phyloP scores from a whole-genome alignment of 2,888 invertebrate genomes.

The Eubasilissa splendida region DNA sequence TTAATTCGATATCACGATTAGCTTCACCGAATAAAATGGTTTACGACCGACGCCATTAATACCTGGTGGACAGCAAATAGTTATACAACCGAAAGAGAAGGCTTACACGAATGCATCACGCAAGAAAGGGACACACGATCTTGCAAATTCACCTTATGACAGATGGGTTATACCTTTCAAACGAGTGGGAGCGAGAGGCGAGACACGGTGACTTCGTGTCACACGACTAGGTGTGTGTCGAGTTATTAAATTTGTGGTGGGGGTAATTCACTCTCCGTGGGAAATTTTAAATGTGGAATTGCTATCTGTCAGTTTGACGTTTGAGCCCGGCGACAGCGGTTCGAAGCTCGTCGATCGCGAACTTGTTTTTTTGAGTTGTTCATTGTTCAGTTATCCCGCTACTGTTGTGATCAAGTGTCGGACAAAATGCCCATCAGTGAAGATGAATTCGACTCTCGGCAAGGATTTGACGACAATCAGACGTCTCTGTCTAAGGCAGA shows the following conservation, averaged over 20 bases:
- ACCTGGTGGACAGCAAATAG: constrained; percentile 33
- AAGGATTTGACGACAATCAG: constrained; percentile 71
- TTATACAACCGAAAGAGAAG: constrained; percentile 36
- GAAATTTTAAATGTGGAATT: constrained; percentile 47
- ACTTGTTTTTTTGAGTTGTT: not conserved
- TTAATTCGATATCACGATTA: no score
- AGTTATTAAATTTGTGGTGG: constrained; percentile 24
- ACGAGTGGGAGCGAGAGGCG: constrained; percentile 37
- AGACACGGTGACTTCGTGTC: not conserved
- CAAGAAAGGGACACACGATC: constrained; percentile 18
- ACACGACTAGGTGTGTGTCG: no score
- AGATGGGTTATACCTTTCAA: constrained; percentile 37
- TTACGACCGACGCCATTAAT: constrained; percentile 7
- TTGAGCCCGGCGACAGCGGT: constrained; percentile 38
- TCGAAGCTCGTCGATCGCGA: not conserved
- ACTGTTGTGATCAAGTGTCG: not conserved
- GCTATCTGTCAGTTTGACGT: constrained; percentile 53
- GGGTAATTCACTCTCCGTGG: constrained; percentile 35
- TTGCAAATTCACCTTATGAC: constrained; percentile 50
- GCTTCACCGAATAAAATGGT: not conserved
- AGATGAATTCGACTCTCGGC: constrained; percentile 73
- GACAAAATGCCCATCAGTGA: constrained; percentile 75
- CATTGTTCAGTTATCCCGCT: not conserved
- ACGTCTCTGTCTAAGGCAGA: constrained; percentile 80
- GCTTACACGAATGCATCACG: not conserved